Base-by-base conservation (phyloP, 2,797 vertebrate genomes). In the Pelobates cultripes region DNA sequence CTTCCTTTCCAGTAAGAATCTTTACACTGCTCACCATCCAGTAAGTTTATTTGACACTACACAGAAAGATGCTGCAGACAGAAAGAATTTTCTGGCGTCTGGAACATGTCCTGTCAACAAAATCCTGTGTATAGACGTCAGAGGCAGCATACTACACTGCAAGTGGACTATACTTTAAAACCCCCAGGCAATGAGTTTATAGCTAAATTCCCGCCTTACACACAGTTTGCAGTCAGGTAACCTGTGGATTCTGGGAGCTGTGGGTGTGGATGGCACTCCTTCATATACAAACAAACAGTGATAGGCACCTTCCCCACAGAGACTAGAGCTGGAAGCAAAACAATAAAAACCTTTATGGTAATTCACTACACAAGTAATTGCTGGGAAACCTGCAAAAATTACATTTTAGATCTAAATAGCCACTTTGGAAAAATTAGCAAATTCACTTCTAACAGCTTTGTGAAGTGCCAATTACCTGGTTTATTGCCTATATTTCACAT, bases 261-360 rank as follows among this genome's bases (percentile, higher is more conserved):
- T 63, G 13, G 81, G 81, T 7, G 81, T 78, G 76, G 64, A 53
- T 40, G 53, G 15, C 81, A 83, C 75, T 78, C 81, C 81, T 78
- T 74, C 43, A 47, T 78, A 43, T 42, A 53, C 51, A 83, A 83
- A 78, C 76, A 83, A 45, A 43, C 55, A 12, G 76, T 55, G 71
- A 70, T 76, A 78, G 71, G 71, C 69, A 78, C 76, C 53, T 17
- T 55, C 4, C 43, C 17, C 60, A 43, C 55, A 5, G 28, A 28
- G 28, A 28, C 28, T 28, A 28, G 28, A 28, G 28, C 28, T 28
- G 28, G 28, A 28, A 28, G 28, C 28, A 28, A 28, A 28, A 28
- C 28, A 28, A 28, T 28, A 28, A 28, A 28, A 28, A 28, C 28
- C 28, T 28, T 28, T 28, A 28, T 28, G 28, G 28, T 28, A 1